Conservation (phyloP, 2,888 invertebrate species). For the Thereva unica region DNA sequence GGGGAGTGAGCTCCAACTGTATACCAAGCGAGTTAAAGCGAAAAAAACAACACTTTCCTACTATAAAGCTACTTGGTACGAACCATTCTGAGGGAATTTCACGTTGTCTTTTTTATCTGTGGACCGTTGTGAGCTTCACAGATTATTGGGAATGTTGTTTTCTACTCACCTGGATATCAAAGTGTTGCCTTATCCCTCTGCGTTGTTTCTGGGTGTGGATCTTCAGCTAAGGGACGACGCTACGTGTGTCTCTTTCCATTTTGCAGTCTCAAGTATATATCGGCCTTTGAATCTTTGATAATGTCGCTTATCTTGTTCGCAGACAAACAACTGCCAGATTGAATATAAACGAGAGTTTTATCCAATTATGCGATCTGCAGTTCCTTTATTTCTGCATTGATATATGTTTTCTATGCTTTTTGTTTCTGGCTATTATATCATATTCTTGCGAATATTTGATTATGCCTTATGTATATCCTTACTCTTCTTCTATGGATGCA, state of each 20-base stretch:
- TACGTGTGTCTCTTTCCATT: too few relatives aligned
- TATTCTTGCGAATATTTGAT: too few relatives aligned
- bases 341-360: neutral
- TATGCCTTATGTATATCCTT: too few relatives aligned
- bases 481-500: too few relatives aligned
- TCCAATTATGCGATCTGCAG: neutral
- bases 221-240: too few relatives aligned
- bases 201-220: too few relatives aligned
- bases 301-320: conserved; percentile 9
- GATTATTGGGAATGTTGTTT: conserved; percentile 22
- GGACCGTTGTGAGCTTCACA: conserved; percentile 9
- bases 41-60: conserved; percentile 5
- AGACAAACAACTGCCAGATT: neutral
- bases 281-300: conserved; percentile 1
- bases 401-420: too few relatives aligned
- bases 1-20: too few relatives aligned
- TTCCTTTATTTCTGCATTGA: neutral
- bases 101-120: neutral
- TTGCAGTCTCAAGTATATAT: neutral
- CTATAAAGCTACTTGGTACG: too few relatives aligned
- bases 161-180: conserved; percentile 1
- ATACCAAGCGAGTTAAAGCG: neutral
- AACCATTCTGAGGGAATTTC: conserved; percentile 1
- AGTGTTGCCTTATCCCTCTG: too few relatives aligned
- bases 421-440: too few relatives aligned